Base-by-base conservation (phyloP, 2,113 vertebrate genomes). In the Nycticebus coucang region DNA sequence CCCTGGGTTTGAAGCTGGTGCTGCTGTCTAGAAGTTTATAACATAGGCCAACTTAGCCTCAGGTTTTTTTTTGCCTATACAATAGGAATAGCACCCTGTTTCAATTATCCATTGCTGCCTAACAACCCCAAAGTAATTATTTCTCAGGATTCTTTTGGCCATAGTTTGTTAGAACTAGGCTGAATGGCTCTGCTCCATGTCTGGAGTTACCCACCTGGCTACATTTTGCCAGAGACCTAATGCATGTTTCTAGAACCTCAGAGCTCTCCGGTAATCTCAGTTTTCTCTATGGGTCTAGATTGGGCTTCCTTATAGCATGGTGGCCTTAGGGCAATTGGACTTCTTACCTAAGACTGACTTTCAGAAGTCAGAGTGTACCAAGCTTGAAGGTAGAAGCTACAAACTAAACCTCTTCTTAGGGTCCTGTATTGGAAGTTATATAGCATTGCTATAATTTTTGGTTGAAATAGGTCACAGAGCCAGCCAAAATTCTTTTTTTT, bases 401-500 rank as follows among this genome's bases (percentile, higher is more conserved):
- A 60, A 6, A 37, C 62, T 53, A 60, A 4, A n/a, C 64, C 28
- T 77, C 66, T 60, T 87, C 71, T 64, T 79, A 64, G 41, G 26
- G 62, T 64, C 57, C 69, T 69, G 45, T n/a, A 37, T 62, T 59
- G 21, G 91, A 93, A 64, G 57, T 55, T 57, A 50, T 30, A 50
- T 17, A 33, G 50, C 59, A 64, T 64, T 15, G 12, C 57, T 41
- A 37, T 82, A 35, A 60, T 50, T 87, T 1, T 89, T 41, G 72
- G 72, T 22, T 5, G 4, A 35, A 68, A 41, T 24, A 71, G 28
- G 35, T 86, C 72, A 68, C 55, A 91, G 89, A 95, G 55, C 24
- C n/a, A 86, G 91, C 18, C 59, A 72, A 66, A 83, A 94, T 53
- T 94, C 66, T n/a, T n/a, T n/a, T n/a, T n/a, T n/a, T n/a, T n/a